A percentile compares a stretch with the other conserved stretches of the same genome.
Conservation (phyloP, 2,113 vertebrate genomes). For the Porphyrio hochstetteri region DNA sequence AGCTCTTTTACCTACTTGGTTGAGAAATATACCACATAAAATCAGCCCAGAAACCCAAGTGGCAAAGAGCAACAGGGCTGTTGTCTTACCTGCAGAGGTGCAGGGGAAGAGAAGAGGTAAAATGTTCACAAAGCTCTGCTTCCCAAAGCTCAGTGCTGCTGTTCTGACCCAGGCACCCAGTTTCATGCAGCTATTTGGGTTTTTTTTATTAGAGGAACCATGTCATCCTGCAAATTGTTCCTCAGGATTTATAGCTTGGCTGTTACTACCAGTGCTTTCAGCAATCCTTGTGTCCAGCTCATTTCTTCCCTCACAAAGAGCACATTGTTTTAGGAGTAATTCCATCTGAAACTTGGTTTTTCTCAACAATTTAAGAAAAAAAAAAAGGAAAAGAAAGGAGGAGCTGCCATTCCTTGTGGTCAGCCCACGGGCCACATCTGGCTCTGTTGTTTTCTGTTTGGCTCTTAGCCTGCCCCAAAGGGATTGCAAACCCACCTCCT, state of each 20-base stretch:
- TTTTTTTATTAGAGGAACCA: background rate
- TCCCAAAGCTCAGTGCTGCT: background rate
- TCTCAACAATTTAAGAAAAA: background rate
- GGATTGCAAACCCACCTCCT: slow-evolving; percentile 4
- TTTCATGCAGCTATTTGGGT: background rate
- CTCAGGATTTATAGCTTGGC: background rate
- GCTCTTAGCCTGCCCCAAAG: background rate
- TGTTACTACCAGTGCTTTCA: background rate
- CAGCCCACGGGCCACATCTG: background rate
- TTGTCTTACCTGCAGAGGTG: background rate
- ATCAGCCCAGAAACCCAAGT: background rate
- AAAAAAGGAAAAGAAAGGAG: background rate
- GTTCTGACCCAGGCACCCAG: background rate
- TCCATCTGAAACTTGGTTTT: background rate
- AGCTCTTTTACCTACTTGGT: background rate
- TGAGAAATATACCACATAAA: background rate
- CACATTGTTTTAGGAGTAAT: background rate
- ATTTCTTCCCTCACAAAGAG: background rate
- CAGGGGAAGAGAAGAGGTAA: background rate
- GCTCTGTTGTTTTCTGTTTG: slow-evolving; percentile 34
- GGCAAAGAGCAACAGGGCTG: background rate
- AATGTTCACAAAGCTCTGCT: background rate
- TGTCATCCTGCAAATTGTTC: background rate
- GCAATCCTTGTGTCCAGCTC: background rate
- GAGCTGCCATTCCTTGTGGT: background rate